These are phyloP conservation scores for Isurus oxyrinchus DNA, from an alignment of 2,113 vertebrate genomes.

Conservation along the genomic window DNA sequence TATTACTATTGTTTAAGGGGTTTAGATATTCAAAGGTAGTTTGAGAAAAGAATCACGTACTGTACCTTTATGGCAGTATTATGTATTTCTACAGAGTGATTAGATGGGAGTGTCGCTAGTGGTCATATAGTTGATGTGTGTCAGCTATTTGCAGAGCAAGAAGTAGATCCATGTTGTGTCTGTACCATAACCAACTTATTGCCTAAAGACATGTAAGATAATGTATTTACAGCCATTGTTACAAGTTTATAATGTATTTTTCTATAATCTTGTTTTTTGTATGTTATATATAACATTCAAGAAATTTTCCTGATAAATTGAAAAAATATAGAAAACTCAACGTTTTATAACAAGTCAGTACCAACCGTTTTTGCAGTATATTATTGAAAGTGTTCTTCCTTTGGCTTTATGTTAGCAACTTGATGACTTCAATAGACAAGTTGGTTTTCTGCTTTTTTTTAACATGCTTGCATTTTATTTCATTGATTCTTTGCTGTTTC, in stretches of 20 bases:
- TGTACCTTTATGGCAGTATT: slow-evolving; percentile 76
- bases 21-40: slow-evolving; percentile 61
- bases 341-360: slow-evolving; percentile 77
- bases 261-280: slow-evolving; percentile 97
- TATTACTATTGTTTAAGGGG: slow-evolving; percentile 71
- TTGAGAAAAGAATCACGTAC: slow-evolving; percentile 51
- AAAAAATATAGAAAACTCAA: slow-evolving; percentile 71
- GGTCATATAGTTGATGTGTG: slow-evolving; percentile 64
- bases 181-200: slow-evolving; percentile 81
- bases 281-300: slow-evolving; percentile 96
- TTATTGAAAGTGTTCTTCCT: slow-evolving; percentile 71
- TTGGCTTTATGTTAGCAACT: slow-evolving; percentile 75
- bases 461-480: slow-evolving; percentile 91
- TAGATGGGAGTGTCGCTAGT: slow-evolving; percentile 74
- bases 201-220: slow-evolving; percentile 84
- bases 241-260: slow-evolving; percentile 99
- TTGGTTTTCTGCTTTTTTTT: slow-evolving; percentile 74
- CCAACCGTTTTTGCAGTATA: slow-evolving; percentile 79
- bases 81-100: slow-evolving; percentile 65
- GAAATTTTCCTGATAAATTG: slow-evolving; percentile 83
- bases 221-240: slow-evolving; percentile 96
- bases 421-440: slow-evolving; percentile 72
- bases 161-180: slow-evolving; percentile 70
- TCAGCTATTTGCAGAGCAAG: slow-evolving; percentile 67
- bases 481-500: slow-evolving; percentile 83